Evolutionary conservation across 2,797 vertebrate species (phyloP).

Genomic region (Mareca strepera): DNA sequence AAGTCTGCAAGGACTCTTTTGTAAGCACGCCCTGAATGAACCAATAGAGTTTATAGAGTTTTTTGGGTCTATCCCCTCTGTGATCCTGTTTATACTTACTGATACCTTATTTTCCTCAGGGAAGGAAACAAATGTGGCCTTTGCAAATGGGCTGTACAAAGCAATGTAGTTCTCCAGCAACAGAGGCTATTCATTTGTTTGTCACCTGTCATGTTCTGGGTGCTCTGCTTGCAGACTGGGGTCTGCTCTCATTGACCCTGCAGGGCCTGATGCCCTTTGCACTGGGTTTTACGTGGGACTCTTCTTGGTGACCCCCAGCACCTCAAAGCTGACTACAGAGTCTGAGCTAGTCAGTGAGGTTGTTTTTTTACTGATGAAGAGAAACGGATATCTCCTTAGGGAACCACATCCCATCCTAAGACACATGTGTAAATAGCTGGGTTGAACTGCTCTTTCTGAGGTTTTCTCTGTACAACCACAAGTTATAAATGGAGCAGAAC

Average conservation of each 20-base stretch:
- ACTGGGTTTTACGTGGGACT: neutral
- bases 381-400: constrained; percentile 1
- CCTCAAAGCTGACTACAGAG: neutral
- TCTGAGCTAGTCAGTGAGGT: neutral
- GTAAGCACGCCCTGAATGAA: neutral
- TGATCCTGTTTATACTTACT: neutral
- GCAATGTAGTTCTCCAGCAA: fast-evolving
- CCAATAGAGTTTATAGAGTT: neutral
- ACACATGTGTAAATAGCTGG: neutral
- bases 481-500: neutral
- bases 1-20: neutral
- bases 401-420: neutral
- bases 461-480: constrained; percentile 21
- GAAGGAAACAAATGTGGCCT: neutral
- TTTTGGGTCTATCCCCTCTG: neutral
- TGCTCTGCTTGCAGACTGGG: neutral
- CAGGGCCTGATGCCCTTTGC: neutral
- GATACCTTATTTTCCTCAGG: neutral
- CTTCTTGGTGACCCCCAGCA: neutral
- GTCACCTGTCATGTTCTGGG: neutral
- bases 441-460: constrained; percentile 18
- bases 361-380: constrained; percentile 14
- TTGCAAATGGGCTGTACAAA: neutral
- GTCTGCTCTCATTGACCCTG: neutral
- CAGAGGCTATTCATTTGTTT: neutral